Evolutionary conservation across 1,140 invertebrate species (phyloP).

Genomic region (Trichogramma pretiosum): DNA sequence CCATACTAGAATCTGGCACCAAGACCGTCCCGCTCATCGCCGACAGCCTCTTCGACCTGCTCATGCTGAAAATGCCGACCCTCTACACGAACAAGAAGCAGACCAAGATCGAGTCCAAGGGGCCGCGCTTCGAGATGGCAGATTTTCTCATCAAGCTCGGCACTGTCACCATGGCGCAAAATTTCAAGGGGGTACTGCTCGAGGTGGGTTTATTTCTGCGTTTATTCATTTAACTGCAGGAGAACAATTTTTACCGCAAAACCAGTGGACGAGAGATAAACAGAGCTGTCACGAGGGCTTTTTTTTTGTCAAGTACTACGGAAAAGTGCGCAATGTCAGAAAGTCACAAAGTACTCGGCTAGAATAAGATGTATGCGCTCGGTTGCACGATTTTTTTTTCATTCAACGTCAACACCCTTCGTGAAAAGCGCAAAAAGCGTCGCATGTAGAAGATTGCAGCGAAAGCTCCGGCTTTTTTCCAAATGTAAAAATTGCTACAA

Average conservation of each 20-base stretch:
- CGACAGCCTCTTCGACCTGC: conserved; percentile 80
- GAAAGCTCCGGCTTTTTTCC: no score
- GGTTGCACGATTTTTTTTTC: no score
- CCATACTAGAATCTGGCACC: conserved; percentile 78
- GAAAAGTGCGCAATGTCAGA: not conserved
- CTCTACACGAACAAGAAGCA: conserved; percentile 85
- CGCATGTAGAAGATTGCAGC: no score
- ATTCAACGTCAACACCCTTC: no score
- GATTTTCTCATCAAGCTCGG: conserved; percentile 94
- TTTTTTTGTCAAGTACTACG: no score
- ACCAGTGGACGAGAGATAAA: not conserved
- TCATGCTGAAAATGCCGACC: conserved; percentile 80
- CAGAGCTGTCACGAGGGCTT: not conserved
- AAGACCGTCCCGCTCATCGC: conserved; percentile 80
- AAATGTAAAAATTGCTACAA: no score
- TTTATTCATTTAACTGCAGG: not conserved
- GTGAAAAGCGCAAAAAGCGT: no score
- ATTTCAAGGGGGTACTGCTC: conserved; percentile 88
- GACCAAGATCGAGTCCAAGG: conserved; percentile 79
- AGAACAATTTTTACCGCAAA: not conserved
- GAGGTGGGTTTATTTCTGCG: no score
- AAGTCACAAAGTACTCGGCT: not conserved
- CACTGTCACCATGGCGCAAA: conserved; percentile 83
- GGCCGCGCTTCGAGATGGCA: conserved; percentile 81
- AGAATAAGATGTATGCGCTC: no score